phyloP scores from a whole-genome alignment of 35 echinoderm and acorn worm species.

The Chiridota heheva region DNA sequence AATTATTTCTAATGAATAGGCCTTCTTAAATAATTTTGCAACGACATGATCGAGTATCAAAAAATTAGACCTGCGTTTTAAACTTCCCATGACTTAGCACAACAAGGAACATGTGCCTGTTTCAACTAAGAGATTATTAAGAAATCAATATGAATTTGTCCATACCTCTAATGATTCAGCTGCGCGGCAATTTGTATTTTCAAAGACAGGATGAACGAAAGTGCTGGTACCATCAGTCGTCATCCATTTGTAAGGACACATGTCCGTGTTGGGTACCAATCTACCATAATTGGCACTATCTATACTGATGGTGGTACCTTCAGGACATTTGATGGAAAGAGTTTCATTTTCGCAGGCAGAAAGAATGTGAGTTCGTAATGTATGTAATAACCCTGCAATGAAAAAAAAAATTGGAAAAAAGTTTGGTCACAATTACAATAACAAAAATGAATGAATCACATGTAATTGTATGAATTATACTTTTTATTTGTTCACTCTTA shows the following conservation, averaged over 20 bases:
- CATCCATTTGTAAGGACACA: slow-evolving; percentile 82
- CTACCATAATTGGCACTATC: slow-evolving; percentile 88
- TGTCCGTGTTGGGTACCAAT: slow-evolving; percentile 59
- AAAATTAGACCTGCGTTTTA: too few species aligned
- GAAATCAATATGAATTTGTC: neutral
- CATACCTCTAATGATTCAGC: slow-evolving; percentile 67
- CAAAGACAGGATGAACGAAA: slow-evolving; percentile 22
- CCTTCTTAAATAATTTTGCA: too few species aligned
- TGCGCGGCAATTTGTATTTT: slow-evolving; percentile 81
- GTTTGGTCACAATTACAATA: too few species aligned
- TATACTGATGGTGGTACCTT: slow-evolving; percentile 57
- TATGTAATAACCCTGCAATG: slow-evolving; percentile 71
- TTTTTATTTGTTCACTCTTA: too few species aligned
- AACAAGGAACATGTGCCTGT: too few species aligned
- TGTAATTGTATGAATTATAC: too few species aligned
- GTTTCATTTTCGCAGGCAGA: slow-evolving; percentile 90
- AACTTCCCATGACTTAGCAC: too few species aligned
- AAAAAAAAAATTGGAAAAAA: slow-evolving; percentile 7
- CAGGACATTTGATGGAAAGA: slow-evolving; percentile 75
- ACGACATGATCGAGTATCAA: too few species aligned
- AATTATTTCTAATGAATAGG: too few species aligned
- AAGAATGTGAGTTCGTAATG: slow-evolving; percentile 76
- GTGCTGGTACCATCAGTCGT: slow-evolving; percentile 27
- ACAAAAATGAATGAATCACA: too few species aligned
- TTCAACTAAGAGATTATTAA: too few species aligned